Conservation (phyloP, 2,888 invertebrate species). For the Lepetodrilus schrolli region DNA sequence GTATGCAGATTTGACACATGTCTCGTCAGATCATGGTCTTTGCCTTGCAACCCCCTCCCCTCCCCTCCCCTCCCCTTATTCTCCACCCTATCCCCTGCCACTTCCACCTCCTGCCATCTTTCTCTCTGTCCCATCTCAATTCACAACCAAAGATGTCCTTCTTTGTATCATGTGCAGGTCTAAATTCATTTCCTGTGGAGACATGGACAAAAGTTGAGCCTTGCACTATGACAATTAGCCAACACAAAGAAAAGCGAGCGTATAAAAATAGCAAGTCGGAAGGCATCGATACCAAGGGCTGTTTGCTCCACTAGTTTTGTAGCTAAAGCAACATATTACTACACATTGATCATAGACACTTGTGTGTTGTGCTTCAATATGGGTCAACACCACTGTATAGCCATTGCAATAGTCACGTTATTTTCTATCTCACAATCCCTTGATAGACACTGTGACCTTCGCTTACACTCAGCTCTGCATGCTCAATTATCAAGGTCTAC, state of each 20-base stretch:
- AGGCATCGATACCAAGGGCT: slow-evolving; percentile 22
- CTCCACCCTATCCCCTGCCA: neutral
- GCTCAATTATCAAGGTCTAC: too few species aligned
- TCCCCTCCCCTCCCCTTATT: neutral
- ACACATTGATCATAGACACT: slow-evolving; percentile 24
- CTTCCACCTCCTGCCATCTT: neutral
- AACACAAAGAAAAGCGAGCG: slow-evolving; percentile 17
- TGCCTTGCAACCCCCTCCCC: neutral
- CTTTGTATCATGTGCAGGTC: slow-evolving; percentile 16
- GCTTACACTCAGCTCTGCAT: too few species aligned
- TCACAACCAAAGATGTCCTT: neutral
- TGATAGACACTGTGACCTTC: too few species aligned
- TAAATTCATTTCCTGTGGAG: slow-evolving; percentile 20
- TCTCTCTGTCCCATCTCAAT: neutral
- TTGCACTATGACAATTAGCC: slow-evolving; percentile 23
- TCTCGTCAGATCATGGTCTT: too few species aligned
- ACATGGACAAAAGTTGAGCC: neutral
- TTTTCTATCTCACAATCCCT: too few species aligned
- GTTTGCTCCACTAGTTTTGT: slow-evolving; percentile 27
- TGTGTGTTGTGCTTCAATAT: neutral
- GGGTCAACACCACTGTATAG: neutral
- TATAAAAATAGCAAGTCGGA: slow-evolving; percentile 18
- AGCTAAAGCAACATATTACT: slow-evolving; percentile 23
- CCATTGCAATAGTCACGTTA: too few species aligned
- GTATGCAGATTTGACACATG: too few species aligned